A percentile compares a stretch with the other conserved stretches of the same genome.
Evolutionary conservation across 2,797 vertebrate genomes (phyloP).

Genomic region (Sphenodon punctatus): DNA sequence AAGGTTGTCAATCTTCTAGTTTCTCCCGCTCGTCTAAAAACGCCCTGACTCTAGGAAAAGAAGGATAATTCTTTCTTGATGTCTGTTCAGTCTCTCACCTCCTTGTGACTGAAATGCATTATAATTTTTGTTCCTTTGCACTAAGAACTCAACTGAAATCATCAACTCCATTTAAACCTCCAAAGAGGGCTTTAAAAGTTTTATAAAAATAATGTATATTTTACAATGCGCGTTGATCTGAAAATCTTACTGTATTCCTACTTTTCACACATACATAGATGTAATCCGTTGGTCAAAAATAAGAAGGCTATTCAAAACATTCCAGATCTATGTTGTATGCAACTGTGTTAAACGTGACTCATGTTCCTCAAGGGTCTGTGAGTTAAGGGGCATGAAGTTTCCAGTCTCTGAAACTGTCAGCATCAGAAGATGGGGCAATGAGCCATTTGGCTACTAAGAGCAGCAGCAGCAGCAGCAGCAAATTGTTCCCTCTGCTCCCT

Average conservation of each 20-base stretch:
- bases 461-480: neutral
- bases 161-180: neutral
- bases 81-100: neutral
- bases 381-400: constrained; percentile 36
- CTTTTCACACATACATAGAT: neutral
- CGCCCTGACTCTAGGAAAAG: neutral
- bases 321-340: neutral
- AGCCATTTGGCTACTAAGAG: constrained; percentile 17
- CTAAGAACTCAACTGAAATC: neutral
- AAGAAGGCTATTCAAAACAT: constrained; percentile 27
- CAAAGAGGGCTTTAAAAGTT: neutral
- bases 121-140: neutral
- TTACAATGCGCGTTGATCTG: neutral
- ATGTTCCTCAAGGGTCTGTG: no score
- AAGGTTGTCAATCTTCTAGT: no score
- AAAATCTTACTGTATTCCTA: constrained; percentile 11
- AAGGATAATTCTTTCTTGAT: neutral
- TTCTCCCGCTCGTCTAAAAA: no score
- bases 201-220: neutral
- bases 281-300: constrained; percentile 40
- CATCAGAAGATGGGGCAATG: constrained; percentile 18
- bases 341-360: no score
- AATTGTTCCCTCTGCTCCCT: neutral
- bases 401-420: constrained; percentile 22
- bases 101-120: neutral